These are phyloP conservation scores for Drosophila infuscata DNA, from an alignment of 2,888 invertebrate species.

Conservation along the genomic window DNA sequence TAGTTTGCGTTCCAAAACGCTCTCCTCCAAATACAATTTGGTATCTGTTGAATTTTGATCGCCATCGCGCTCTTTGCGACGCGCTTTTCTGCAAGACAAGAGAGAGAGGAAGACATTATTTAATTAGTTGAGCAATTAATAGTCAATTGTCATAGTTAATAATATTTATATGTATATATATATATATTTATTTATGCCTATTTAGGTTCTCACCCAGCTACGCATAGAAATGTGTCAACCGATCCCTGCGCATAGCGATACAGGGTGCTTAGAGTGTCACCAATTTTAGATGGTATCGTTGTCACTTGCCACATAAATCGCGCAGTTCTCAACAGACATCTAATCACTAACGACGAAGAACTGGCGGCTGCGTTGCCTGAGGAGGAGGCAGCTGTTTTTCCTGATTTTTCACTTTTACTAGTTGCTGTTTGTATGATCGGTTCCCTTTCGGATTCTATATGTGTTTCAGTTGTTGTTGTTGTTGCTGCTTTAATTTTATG, in stretches of 20 bases:
- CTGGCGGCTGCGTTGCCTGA: slow-evolving; percentile 15
- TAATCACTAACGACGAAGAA: slow-evolving; percentile 81
- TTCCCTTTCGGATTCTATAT: slow-evolving; percentile 10
- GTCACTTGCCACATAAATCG: slow-evolving; percentile 85
- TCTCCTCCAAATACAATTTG: slow-evolving; percentile 97
- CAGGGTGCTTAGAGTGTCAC: slow-evolving; percentile 84
- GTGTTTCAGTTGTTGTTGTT: slow-evolving; percentile 31
- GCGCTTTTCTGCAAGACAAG: slow-evolving; percentile 92
- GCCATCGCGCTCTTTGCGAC: slow-evolving; percentile 97
- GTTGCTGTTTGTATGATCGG: slow-evolving; percentile 1
- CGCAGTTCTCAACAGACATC: slow-evolving; percentile 83
- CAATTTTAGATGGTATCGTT: slow-evolving; percentile 85
- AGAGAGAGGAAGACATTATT: background rate
- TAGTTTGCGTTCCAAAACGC: slow-evolving; percentile 96
- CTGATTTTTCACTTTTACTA: slow-evolving; percentile 11
- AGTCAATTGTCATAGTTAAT: background rate
- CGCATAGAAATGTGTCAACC: slow-evolving; percentile 85
- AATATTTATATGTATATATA: background rate
- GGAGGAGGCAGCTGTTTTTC: slow-evolving; percentile 4
- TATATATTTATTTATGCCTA: background rate
- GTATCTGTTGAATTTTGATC: slow-evolving; percentile 92
- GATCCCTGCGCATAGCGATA: slow-evolving; percentile 85
- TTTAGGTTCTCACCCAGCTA: slow-evolving; percentile 83
- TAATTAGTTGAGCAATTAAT: background rate
- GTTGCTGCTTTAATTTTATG: slow-evolving; percentile 1